Percentiles rank a stretch among this genome's conserved stretches.
Evolutionary conservation across 1,140 invertebrate genomes (phyloP).

Genomic region (Drosophila insularis): DNA sequence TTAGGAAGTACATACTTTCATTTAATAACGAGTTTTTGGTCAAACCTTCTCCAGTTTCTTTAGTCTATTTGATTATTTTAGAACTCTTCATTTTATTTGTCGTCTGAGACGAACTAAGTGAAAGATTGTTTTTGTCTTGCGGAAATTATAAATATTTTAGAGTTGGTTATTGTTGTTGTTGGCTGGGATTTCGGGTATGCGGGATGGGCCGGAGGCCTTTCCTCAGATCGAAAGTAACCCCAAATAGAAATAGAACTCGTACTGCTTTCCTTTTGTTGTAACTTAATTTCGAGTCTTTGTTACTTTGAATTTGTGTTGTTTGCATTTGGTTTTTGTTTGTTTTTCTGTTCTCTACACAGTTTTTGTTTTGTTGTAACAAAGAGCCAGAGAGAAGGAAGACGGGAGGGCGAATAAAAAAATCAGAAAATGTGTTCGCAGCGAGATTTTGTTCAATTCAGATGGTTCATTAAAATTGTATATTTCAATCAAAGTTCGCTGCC

Average conservation of each 20-base stretch:
- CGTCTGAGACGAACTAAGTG: not conserved
- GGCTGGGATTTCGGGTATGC: not conserved
- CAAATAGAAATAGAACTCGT: slow-evolving; percentile 24
- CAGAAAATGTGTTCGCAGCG: slow-evolving; percentile 46
- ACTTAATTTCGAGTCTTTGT: slow-evolving; percentile 34
- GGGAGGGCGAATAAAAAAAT: slow-evolving; percentile 19
- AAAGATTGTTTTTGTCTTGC: not conserved
- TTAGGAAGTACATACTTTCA: too few relatives aligned
- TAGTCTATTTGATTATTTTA: too few relatives aligned
- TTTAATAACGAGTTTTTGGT: too few relatives aligned
- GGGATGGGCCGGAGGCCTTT: not conserved
- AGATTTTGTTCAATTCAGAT: slow-evolving; percentile 41
- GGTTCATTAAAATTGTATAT: slow-evolving; percentile 78
- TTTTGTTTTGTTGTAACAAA: slow-evolving; percentile 32
- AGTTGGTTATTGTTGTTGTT: not conserved
- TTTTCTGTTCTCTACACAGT: slow-evolving; percentile 57
- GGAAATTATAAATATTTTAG: slow-evolving; percentile 8
- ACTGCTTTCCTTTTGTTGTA: not conserved
- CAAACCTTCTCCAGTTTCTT: not conserved
- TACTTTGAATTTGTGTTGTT: slow-evolving; percentile 51
- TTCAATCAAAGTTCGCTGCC: slow-evolving; percentile 74
- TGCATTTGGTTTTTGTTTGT: slow-evolving; percentile 42
- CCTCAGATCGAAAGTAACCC: slow-evolving; percentile 45
- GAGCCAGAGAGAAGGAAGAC: not conserved
- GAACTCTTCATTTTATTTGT: not conserved